Evolutionary conservation across 2,888 invertebrate species (phyloP), one percentile per base, ranked within the genome.

Genomic region (Drosophila greeni): DNA sequence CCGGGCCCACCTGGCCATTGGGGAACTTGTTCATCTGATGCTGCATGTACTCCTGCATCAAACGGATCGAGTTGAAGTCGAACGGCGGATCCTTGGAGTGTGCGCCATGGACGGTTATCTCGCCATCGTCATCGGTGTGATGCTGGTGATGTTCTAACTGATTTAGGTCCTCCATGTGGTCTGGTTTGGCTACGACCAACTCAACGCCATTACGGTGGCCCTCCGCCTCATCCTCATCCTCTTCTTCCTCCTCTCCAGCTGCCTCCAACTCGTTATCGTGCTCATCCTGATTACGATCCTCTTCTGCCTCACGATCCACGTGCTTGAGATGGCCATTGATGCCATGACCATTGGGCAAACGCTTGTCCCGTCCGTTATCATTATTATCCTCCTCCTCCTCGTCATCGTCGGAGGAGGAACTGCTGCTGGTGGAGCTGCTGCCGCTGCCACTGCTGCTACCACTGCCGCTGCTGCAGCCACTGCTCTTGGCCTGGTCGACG

Each of bases 21-120:
- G 78, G 80, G 16, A 70, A 74, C 74, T 87, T 77, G 55, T 82
- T 88, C 71, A 86, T 76, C 51, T 87, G 87, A 8, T 88, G 87
- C 36, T 88, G 88, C 86, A 87, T 84, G 34, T 87, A 85, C 43
- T 87, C 87, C 67, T 87, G 87, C 88, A 87, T 87, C 57, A 87
- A 51, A 8, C 88, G 87, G 48, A 88, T 84, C 3, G 88, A 87
- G 39, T 86, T 83, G 45, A 86, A 80, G 61, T 86, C 84, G 47
- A 85, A 84, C 5, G 75, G 69, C 7, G 75, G 69, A 45, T 71
- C 69, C 52, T 70, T 65, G 47, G 49, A 52, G 24, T 67, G 66
- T n/a, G 4, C 37, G 11, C 45, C 75, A 39, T 6, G 68, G 74
- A 55, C 61, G 36, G 62, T 52, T 26, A 84, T 76, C 48, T 84